Percentiles rank a stretch among this genome's conserved stretches.
These are phyloP conservation scores for Gymnoscelis rufifasciata DNA, from an alignment of 2,888 invertebrate genomes.

Conservation along the genomic window DNA sequence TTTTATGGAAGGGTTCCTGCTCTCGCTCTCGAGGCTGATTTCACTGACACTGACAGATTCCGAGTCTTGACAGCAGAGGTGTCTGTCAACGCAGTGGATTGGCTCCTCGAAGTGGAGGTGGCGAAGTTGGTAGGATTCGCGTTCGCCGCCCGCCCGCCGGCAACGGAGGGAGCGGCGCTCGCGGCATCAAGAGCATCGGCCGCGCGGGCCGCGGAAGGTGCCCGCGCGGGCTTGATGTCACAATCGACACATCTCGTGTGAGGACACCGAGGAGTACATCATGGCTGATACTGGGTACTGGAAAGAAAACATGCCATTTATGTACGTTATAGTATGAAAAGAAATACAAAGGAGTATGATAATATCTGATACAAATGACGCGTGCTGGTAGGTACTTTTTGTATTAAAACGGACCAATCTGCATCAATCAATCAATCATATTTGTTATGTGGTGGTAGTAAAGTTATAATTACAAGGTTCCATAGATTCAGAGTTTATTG, in stretches of 20 bases:
- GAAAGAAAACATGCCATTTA: slow-evolving; percentile 25
- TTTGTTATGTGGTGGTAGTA: too few relatives aligned
- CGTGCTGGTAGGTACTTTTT: too few relatives aligned
- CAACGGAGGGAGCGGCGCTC: slow-evolving; percentile 57
- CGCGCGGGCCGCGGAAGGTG: slow-evolving; percentile 54
- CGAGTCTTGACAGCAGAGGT: slow-evolving; percentile 56
- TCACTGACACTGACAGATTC: slow-evolving; percentile 67
- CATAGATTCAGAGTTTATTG: too few relatives aligned
- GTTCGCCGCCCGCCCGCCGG: slow-evolving; percentile 45
- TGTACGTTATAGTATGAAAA: too few relatives aligned
- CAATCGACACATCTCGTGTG: slow-evolving; percentile 84
- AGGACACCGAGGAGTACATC: slow-evolving; percentile 82
- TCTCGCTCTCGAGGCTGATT: slow-evolving; percentile 65
- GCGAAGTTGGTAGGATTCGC: slow-evolving; percentile 55
- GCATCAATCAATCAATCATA: too few relatives aligned
- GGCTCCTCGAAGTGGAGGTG: slow-evolving; percentile 59
- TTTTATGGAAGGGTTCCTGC: slow-evolving; percentile 59
- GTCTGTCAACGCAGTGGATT: slow-evolving; percentile 54
- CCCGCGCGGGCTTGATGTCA: slow-evolving; percentile 80
- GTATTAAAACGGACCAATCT: too few relatives aligned
- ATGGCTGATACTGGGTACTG: slow-evolving; percentile 77
- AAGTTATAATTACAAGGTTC: too few relatives aligned
- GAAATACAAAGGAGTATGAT: too few relatives aligned
- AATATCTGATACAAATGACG: too few relatives aligned
- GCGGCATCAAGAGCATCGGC: slow-evolving; percentile 68